Evolutionary conservation across 2,888 invertebrate genomes (phyloP).

Genomic region (Synergus japonicus): DNA sequence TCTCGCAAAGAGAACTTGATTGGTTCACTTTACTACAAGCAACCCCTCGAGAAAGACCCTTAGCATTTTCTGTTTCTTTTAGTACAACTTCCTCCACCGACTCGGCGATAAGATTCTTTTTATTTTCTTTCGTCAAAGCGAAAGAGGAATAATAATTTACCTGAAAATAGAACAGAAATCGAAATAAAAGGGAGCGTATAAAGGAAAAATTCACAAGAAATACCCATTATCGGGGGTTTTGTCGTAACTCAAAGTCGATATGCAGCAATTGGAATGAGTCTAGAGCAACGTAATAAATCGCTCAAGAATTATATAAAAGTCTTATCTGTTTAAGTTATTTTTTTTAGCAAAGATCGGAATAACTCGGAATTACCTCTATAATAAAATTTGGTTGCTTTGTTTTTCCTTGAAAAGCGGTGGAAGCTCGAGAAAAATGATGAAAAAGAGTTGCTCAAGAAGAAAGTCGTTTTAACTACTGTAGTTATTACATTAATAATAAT

Average conservation of each 20-base stretch:
- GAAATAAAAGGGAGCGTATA: background rate
- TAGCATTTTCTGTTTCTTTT: background rate
- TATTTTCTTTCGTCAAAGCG: conserved; percentile 8
- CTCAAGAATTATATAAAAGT: background rate
- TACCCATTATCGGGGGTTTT: background rate
- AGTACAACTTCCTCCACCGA: background rate
- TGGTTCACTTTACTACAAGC: conserved; percentile 14
- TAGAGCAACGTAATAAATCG: background rate
- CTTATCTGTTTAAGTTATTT: background rate
- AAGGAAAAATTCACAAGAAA: background rate
- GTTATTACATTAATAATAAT: conserved; percentile 27
- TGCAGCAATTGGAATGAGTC: background rate
- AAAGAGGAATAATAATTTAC: conserved; percentile 5
- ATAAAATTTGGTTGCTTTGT: background rate
- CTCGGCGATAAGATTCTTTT: background rate
- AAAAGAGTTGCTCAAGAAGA: conserved; percentile 20
- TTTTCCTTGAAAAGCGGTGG: background rate
- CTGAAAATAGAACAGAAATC: background rate
- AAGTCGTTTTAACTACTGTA: background rate
- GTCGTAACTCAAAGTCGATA: conserved; percentile 12
- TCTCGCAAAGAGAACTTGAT: conserved; percentile 10
- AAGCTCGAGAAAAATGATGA: background rate
- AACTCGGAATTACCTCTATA: too few relatives aligned
- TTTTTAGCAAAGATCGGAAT: background rate
- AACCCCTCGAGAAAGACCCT: conserved; percentile 20